These are phyloP conservation scores for Macrobrachium nipponense DNA, from an alignment of 1,140 invertebrate species.

Conservation along the genomic window DNA sequence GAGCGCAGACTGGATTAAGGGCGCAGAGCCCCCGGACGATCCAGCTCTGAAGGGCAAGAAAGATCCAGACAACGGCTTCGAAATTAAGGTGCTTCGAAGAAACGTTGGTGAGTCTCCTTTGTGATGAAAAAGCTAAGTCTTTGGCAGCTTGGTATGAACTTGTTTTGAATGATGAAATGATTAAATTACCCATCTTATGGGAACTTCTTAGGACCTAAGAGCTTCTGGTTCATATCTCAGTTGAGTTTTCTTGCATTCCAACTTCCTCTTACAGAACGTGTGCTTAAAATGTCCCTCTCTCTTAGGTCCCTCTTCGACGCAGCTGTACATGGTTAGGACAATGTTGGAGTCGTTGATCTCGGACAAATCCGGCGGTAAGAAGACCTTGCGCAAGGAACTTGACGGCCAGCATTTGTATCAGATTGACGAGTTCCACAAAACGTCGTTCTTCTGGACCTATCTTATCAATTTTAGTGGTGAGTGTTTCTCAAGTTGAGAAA, in stretches of 20 bases:
- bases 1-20: constrained; percentile 95
- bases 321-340: constrained; percentile 98
- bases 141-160: too few relatives aligned
- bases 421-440: constrained; percentile 96
- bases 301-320: constrained; percentile 86
- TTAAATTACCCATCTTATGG: too few relatives aligned
- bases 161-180: too few relatives aligned
- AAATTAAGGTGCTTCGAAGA: constrained; percentile 90
- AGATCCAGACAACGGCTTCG: constrained; percentile 90
- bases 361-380: constrained; percentile 95
- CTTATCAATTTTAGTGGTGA: constrained; percentile 85
- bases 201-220: too few relatives aligned
- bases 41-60: constrained; percentile 96
- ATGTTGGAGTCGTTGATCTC: constrained; percentile 98
- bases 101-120: constrained; percentile 83
- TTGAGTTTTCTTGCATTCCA: not conserved
- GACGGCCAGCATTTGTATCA: constrained; percentile 91
- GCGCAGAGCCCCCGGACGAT: constrained; percentile 91
- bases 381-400: constrained; percentile 95
- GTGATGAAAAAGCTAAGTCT: too few relatives aligned
- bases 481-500: not conserved
- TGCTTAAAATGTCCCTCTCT: constrained; percentile 3
- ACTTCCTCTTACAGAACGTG: not conserved
- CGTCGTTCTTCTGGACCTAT: constrained; percentile 97
- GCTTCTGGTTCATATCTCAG: too few relatives aligned